Evolutionary conservation across 1,140 invertebrate species (phyloP).

Genomic region (Tribolium madens): DNA sequence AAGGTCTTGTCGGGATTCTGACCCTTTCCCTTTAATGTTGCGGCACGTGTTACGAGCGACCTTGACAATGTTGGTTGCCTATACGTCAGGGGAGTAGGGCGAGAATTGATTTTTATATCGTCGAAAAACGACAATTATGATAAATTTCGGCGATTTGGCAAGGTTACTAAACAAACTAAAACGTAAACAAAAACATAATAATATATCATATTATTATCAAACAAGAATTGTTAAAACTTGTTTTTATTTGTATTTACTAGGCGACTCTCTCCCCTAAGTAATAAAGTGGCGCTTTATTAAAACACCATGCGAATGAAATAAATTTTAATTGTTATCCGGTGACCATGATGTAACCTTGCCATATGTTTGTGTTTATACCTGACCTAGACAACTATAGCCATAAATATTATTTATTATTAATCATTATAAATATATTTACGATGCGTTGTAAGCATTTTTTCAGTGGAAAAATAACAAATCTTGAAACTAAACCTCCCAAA

Average conservation of each 20-base stretch:
- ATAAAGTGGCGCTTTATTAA: too few relatives aligned
- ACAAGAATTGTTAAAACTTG: neutral
- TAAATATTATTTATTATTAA: neutral
- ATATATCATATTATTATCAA: neutral
- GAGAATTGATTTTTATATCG: neutral
- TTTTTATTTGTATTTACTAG: neutral
- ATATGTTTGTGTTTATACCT: slow-evolving; percentile 16
- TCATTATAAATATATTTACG: neutral
- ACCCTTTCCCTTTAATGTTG: slow-evolving; percentile 24
- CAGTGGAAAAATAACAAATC: too few relatives aligned
- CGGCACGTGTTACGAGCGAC: slow-evolving; percentile 28
- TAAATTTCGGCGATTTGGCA: neutral
- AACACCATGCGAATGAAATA: neutral
- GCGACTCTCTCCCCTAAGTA: too few relatives aligned
- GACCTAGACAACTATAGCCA: slow-evolving; percentile 1
- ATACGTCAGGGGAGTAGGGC: neutral
- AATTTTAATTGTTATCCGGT: slow-evolving; percentile 2
- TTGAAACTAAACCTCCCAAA: too few relatives aligned
- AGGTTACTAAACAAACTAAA: neutral
- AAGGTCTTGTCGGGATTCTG: neutral
- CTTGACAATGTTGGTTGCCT: slow-evolving; percentile 38
- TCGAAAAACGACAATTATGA: neutral
- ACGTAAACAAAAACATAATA: neutral
- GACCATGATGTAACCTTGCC: slow-evolving; percentile 7
- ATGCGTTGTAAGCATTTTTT: too few relatives aligned